Percentiles rank a stretch among this genome's conserved stretches.
These are phyloP conservation scores for Spodoptera frugiperda DNA, from an alignment of 1,140 invertebrate genomes.

Conservation along the genomic window DNA sequence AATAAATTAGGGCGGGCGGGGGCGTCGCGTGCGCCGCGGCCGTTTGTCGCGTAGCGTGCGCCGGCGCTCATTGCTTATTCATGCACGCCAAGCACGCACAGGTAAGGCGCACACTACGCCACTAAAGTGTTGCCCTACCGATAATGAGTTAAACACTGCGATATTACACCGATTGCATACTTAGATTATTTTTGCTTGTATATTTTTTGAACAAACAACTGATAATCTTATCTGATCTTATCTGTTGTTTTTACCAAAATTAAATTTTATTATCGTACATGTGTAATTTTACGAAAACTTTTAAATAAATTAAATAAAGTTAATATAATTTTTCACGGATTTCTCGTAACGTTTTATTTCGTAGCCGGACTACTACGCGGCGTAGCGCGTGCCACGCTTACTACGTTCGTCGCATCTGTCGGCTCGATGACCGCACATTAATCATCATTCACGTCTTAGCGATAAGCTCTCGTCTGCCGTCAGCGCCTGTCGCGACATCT, in stretches of 20 bases:
- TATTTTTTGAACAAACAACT: background rate
- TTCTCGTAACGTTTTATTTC: background rate
- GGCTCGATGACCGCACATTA: slow-evolving; percentile 36
- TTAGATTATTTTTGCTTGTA: slow-evolving; percentile 41
- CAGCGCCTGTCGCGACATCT: slow-evolving; percentile 23
- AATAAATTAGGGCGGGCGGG: slow-evolving; percentile 69
- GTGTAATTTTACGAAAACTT: too few species aligned
- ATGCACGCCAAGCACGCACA: slow-evolving; percentile 75
- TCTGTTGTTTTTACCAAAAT: too few species aligned
- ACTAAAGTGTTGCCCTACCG: slow-evolving; percentile 44
- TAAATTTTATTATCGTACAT: too few species aligned
- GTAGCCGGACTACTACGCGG: background rate
- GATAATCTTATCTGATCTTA: too few species aligned
- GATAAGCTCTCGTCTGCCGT: slow-evolving; percentile 31
- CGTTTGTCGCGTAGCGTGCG: slow-evolving; percentile 83
- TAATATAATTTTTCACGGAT: too few species aligned
- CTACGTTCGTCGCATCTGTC: slow-evolving; percentile 6
- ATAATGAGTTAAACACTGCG: slow-evolving; percentile 46
- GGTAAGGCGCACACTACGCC: slow-evolving; percentile 29
- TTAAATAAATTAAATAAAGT: too few species aligned
- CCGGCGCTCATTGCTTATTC: slow-evolving; percentile 84
- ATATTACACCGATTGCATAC: slow-evolving; percentile 47
- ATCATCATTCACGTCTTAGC: slow-evolving; percentile 33
- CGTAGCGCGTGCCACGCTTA: background rate
- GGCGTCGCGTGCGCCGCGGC: slow-evolving; percentile 76